phyloP scores from a whole-genome alignment of 2,797 vertebrate species.

The Cuculus canorus region DNA sequence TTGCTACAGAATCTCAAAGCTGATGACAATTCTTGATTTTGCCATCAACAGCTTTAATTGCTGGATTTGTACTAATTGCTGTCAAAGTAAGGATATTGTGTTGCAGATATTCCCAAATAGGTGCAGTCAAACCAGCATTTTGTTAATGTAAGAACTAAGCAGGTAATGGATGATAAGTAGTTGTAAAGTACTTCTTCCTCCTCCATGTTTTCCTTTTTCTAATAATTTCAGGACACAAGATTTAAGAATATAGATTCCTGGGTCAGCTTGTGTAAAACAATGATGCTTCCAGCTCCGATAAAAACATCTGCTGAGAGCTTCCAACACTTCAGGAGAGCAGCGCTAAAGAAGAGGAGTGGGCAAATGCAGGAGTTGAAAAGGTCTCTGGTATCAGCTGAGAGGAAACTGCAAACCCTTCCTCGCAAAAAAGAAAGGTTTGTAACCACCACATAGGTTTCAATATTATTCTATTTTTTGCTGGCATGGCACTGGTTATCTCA shows the following conservation, averaged over 20 bases:
- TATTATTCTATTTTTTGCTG: background rate
- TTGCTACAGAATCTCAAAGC: background rate
- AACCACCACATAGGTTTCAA: background rate
- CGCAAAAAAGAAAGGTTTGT: constrained; percentile 80
- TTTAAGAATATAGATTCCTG: constrained; percentile 86
- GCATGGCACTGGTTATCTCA: background rate
- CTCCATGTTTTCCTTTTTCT: background rate
- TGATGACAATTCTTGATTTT: background rate
- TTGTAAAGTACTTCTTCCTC: background rate
- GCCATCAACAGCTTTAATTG: background rate
- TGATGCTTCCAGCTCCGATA: constrained; percentile 70
- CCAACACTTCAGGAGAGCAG: constrained; percentile 86
- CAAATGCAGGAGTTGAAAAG: constrained; percentile 75
- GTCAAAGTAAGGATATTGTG: background rate
- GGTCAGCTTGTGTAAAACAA: constrained; percentile 83
- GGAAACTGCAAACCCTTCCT: constrained; percentile 49
- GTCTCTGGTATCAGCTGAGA: constrained; percentile 58
- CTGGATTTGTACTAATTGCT: background rate
- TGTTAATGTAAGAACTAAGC: background rate
- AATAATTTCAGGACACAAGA: constrained; percentile 81
- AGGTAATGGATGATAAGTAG: background rate
- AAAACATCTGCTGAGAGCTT: constrained; percentile 89
- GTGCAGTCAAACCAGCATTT: background rate
- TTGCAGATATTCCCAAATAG: background rate
- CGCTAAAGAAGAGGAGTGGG: constrained; percentile 83